Evolutionary conservation across 2,113 vertebrate species (phyloP), one percentile per base, ranked within the genome.

Genomic region (Hemicordylus capensis): DNA sequence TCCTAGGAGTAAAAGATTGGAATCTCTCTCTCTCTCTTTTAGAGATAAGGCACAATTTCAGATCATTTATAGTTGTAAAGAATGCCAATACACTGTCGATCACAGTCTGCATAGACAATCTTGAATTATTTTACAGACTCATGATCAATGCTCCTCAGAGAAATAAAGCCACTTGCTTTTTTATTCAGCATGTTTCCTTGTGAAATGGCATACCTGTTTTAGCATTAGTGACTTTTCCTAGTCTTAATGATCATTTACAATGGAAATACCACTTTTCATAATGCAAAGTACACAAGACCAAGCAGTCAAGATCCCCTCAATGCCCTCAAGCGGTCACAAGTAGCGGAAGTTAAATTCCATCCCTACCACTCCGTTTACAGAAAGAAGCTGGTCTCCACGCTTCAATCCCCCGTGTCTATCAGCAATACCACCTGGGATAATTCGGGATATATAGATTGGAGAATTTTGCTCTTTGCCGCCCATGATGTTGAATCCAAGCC

Each of bases 391-490:
- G 94, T 99, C 98, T 79, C 99, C 99, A 82, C 99, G 97, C 94
- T 99, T 99, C 86, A 99, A 96, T 70, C 98, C 98, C 39, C 99
- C 98, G 0, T 99, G 99, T 34, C 99, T 96, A 92, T 99, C 99
- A 74, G 99, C 98, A 69, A 99, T 99, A 54, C 99, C 98, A 39
- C 97, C 99, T 28, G 99, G 98, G 93, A 99, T 99, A 93, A 99
- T 99, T 69, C 98, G 97, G 12, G 99, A 99, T 93, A 99, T 99
- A 88, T 99, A 99, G 89, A 99, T 99, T 0, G 99, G 99, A 3
- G 99, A 99, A 90, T 99, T 99, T 93, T 99, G 99, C 90, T 99
- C 99, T 96, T 99, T 99, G 88, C 98, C 98, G 77, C 98, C 99
- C 99, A 99, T 99, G 82, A 99, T 99, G 92, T 99, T 99, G 94